Evolutionary conservation across 2,797 vertebrate genomes (phyloP).

Genomic region (Corythornis leucogaster): DNA sequence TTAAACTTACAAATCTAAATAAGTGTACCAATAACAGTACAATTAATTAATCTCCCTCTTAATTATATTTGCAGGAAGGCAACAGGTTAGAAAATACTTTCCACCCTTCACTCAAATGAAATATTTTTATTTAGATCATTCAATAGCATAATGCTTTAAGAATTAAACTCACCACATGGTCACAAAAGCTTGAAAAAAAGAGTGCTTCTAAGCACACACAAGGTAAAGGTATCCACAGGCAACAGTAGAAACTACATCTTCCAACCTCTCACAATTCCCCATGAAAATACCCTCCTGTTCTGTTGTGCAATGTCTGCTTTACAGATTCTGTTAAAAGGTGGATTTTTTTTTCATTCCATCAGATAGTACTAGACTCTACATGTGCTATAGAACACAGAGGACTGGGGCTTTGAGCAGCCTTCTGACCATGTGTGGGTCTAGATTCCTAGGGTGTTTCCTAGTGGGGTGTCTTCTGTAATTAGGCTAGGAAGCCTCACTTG

Average conservation of each 20-base stretch:
- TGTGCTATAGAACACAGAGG: too few species aligned
- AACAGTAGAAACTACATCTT: not conserved
- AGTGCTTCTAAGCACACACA: not conserved
- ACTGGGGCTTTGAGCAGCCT: not conserved
- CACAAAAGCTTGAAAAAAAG: not conserved
- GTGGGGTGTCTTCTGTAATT: not conserved
- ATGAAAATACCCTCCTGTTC: not conserved
- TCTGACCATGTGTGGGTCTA: not conserved
- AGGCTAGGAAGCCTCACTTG: not conserved
- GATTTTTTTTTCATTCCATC: not conserved
- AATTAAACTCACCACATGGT: not conserved
- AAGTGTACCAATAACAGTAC: not conserved
- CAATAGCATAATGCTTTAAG: not conserved
- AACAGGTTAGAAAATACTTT: not conserved
- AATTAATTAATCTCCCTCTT: not conserved
- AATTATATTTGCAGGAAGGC: not conserved
- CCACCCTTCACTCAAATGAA: not conserved
- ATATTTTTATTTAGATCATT: not conserved
- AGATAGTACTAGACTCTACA: not conserved
- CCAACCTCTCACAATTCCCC: not conserved
- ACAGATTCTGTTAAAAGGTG: not conserved
- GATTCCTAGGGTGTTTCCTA: not conserved
- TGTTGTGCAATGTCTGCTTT: not conserved
- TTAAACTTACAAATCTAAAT: not conserved
- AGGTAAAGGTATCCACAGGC: not conserved